phyloP scores from a whole-genome alignment of 1,140 invertebrate genomes.

The Drosophila ironensis region DNA sequence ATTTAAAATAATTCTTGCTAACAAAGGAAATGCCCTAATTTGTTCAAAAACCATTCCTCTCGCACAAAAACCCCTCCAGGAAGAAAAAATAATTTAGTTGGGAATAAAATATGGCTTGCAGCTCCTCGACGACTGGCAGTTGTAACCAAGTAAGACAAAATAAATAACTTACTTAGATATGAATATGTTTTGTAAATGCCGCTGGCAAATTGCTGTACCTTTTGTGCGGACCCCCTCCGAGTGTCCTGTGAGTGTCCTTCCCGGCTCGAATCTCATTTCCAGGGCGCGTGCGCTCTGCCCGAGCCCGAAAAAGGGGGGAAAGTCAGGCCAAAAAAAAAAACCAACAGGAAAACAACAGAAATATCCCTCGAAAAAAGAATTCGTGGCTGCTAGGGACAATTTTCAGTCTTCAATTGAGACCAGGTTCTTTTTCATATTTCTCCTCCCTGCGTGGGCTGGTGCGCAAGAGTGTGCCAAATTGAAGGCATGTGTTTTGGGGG shows the following conservation, averaged over 20 bases:
- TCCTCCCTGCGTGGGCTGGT: neutral
- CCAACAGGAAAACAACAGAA: slow-evolving; percentile 5
- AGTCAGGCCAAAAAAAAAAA: too few species aligned
- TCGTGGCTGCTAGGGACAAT: slow-evolving; percentile 31
- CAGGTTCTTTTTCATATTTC: slow-evolving; percentile 26
- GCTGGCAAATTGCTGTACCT: slow-evolving; percentile 49
- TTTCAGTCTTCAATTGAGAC: slow-evolving; percentile 36
- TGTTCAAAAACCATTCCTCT: neutral
- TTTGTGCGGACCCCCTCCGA: slow-evolving; percentile 9
- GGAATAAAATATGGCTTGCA: neutral
- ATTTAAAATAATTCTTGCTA: too few species aligned
- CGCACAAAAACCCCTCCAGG: neutral
- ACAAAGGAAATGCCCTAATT: too few species aligned
- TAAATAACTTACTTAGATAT: slow-evolving; percentile 42
- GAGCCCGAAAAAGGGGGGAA: slow-evolving; percentile 3
- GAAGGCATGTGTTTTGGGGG: slow-evolving; percentile 27
- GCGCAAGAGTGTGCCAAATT: slow-evolving; percentile 10
- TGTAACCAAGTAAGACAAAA: slow-evolving; percentile 34
- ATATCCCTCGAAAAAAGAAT: slow-evolving; percentile 21
- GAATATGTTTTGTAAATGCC: slow-evolving; percentile 43
- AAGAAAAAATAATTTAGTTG: neutral
- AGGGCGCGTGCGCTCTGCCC: slow-evolving; percentile 17
- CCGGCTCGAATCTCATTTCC: slow-evolving; percentile 26
- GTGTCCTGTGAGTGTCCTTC: slow-evolving; percentile 31
- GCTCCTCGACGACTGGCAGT: slow-evolving; percentile 11